Percentiles rank a stretch among this genome's conserved stretches.
These are phyloP conservation scores for Oithona nana DNA, from an alignment of 2,888 invertebrate species.

Conservation along the genomic window DNA sequence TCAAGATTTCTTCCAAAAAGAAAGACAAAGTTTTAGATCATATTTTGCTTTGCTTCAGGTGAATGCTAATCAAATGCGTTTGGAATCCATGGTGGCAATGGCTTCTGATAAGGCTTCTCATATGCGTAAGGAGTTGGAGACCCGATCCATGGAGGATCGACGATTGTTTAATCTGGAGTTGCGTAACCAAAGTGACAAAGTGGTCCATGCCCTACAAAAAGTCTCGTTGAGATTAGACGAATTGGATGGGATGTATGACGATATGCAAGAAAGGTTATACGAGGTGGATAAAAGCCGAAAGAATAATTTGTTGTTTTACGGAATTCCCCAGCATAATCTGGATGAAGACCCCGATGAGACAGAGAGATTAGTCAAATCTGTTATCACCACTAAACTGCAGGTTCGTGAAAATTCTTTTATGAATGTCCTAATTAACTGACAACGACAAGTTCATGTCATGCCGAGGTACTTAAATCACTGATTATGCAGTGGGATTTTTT, in stretches of 20 bases:
- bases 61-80: neutral
- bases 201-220: neutral
- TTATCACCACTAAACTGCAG: neutral
- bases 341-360: slow-evolving; percentile 11
- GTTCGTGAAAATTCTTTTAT: neutral
- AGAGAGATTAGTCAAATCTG: neutral
- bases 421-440: too few relatives aligned
- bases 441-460: too few relatives aligned
- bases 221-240: slow-evolving; percentile 8
- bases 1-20: too few relatives aligned
- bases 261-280: slow-evolving; percentile 16
- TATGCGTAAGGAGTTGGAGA: neutral
- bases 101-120: neutral
- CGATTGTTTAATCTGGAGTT: neutral
- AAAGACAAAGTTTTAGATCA: too few relatives aligned
- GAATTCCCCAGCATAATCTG: neutral
- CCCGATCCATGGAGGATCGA: neutral
- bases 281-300: slow-evolving; percentile 16
- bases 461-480: too few relatives aligned
- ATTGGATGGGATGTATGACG: slow-evolving; percentile 17
- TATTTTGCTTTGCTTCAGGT: neutral
- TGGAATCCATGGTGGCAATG: neutral
- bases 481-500: too few relatives aligned
- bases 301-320: slow-evolving; percentile 14
- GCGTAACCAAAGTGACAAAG: neutral